Evolutionary conservation across 2,888 invertebrate genomes (phyloP).

Genomic region (Lepidonotus clava): DNA sequence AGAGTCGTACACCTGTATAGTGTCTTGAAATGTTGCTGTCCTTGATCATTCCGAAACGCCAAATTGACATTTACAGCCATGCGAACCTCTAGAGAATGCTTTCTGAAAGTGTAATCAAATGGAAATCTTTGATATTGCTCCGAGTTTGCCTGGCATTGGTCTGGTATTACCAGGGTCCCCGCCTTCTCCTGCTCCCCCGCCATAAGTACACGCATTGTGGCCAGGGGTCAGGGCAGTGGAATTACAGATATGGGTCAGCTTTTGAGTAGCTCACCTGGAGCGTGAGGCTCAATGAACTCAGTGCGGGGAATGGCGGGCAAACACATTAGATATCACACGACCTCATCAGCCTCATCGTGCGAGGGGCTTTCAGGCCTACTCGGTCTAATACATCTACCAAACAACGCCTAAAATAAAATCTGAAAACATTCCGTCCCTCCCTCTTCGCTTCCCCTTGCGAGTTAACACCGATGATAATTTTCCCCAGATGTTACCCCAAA

Average conservation of each 20-base stretch:
- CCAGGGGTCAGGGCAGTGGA: not conserved
- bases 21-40: too few species aligned
- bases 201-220: not conserved
- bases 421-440: too few species aligned
- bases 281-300: slow-evolving; percentile 19
- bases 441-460: too few species aligned
- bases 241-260: slow-evolving; percentile 2
- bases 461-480: not conserved
- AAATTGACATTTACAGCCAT: not conserved
- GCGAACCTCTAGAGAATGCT: not conserved
- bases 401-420: too few species aligned
- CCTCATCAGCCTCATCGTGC: not conserved
- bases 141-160: not conserved
- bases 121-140: slow-evolving; percentile 4
- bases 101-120: slow-evolving; percentile 3
- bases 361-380: too few species aligned
- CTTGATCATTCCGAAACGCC: not conserved
- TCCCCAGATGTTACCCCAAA: not conserved
- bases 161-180: not conserved
- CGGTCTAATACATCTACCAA: too few species aligned
- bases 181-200: not conserved
- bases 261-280: slow-evolving; percentile 35
- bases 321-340: not conserved
- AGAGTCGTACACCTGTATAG: too few species aligned
- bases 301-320: not conserved